Evolutionary conservation across 2,797 vertebrate species (phyloP).

Genomic region (Chelmon rostratus): DNA sequence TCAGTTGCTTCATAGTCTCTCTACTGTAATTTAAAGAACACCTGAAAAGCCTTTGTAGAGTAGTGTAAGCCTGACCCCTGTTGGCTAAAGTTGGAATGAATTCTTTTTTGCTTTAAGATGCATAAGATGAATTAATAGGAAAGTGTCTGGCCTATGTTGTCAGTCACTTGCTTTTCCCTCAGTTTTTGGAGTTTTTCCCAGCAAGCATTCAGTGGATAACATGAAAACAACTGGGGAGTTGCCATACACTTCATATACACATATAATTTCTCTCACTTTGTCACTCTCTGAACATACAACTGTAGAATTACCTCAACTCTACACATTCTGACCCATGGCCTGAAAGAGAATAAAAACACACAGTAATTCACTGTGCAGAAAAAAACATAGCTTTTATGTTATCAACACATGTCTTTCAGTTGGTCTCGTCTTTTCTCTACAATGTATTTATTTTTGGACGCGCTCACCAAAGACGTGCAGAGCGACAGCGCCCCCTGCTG

Average conservation of each 20-base stretch:
- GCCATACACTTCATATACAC: neutral
- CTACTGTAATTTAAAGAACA: constrained; percentile 25
- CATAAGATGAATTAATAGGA: neutral
- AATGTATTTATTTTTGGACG: neutral
- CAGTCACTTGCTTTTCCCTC: neutral
- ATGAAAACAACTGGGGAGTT: neutral
- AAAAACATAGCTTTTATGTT: constrained; percentile 9
- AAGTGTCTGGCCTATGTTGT: neutral
- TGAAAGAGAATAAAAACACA: neutral
- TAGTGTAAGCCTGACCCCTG: constrained; percentile 72
- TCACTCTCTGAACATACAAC: neutral
- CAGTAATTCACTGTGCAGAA: neutral
- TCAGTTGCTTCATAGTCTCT: constrained; percentile 16
- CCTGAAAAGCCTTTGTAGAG: constrained; percentile 2
- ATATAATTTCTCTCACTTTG: neutral
- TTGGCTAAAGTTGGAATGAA: constrained; percentile 20
- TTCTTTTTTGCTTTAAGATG: neutral
- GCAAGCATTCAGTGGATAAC: constrained; percentile 1
- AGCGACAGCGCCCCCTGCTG: constrained; percentile 73
- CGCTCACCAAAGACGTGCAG: constrained; percentile 11
- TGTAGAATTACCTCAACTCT: neutral
- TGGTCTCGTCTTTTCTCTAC: neutral
- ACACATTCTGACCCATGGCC: constrained; percentile 11
- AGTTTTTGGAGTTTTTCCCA: neutral
- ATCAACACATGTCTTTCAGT: constrained; percentile 12